Evolutionary conservation across 2,888 invertebrate species (phyloP), one percentile per base, ranked within the genome.

Genomic region (Pollenia angustigena): DNA sequence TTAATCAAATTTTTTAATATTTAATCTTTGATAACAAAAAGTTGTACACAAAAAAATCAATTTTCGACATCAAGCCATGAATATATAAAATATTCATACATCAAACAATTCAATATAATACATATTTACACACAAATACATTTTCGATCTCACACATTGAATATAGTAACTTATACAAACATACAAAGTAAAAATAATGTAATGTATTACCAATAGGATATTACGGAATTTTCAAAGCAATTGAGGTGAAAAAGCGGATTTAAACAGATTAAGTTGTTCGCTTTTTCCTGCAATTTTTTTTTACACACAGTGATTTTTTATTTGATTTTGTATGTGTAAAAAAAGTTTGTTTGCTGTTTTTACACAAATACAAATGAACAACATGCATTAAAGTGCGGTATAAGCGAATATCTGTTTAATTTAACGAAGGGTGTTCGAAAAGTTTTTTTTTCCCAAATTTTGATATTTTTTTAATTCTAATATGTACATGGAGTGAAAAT

Each of bases 211-310:
- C 85, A 75, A 78, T 69, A 85, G 83, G 71, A 85, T 85, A 84
- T 87, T 84, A 72, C 69, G 69, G 64, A 76, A 81, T 76, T 81
- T 85, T 69, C 80, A 82, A 80, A 85, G 85, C 88, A 88, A 84
- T 88, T 85, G 85, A 87, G 88, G 88, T 88, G 83, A 81, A 88
- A 88, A 81, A 82, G 81, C 75, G 80, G 78, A 86, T 88, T 88
- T 85, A 72, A 16, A 54, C 76, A 83, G 86, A 86, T 86, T 86
- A 86, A 71, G 74, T 83, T 83, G 83, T 83, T 60, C 54, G 14
- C 48, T 66, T 76, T 71, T 74, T 71, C 71, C n/a, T 75, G 44
- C 14, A n/a, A 68, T 16, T 80, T 23, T 62, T 54, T 11, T 46
- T 69, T 56, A 54, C 40, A 32, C 9, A 9, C 48, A 40, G 40